Evolutionary conservation across 1,140 invertebrate species (phyloP), one percentile per base, ranked within the genome.

Genomic region (Spodoptera litura): DNA sequence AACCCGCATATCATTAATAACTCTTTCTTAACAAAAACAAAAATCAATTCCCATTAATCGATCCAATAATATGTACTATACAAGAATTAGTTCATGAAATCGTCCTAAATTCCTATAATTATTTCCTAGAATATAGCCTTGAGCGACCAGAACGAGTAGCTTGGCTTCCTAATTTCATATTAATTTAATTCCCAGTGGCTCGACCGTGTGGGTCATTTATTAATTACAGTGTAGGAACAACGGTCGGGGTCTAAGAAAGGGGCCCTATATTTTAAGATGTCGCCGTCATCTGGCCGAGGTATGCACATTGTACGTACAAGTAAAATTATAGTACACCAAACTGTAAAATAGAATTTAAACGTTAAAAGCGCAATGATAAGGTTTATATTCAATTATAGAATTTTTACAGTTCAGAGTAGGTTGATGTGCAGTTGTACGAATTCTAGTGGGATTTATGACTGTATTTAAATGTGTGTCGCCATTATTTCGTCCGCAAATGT

Each of bases 191-290:
- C 61, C 70, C 55, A 61, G 78, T 68, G 84, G 81, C 83, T 82
- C 85, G 89, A 86, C 85, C 81, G 74, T 77, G 78, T 59, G 83
- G 92, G 92, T 93, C 92, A 94, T 92, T 93, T 92, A 93, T 94
- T 93, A 94, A 94, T 94, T 93, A 94, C 89, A 89, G 82, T 83
- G 83, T 87, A 86, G 84, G 84, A 85, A 81, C 62, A 64, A 82
- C 81, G 79, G 80, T 59, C 8, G 58, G 71, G 71, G 78, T 49
- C 88, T 88, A 92, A 93, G 91, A 91, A 92, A 93, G 93, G 92
- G 90, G 81, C 82, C 87, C 91, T 82, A 91, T 93, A 92, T 93
- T 93, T 93, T 94, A 94, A 93, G 91, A 94, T 85, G 91, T 90
- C 88, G 86, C 76, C 91, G 88, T 90, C 92, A 91, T 91, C 90